Evolutionary conservation across 2,113 vertebrate species (phyloP).

Genomic region (Neogobius melanostomus): DNA sequence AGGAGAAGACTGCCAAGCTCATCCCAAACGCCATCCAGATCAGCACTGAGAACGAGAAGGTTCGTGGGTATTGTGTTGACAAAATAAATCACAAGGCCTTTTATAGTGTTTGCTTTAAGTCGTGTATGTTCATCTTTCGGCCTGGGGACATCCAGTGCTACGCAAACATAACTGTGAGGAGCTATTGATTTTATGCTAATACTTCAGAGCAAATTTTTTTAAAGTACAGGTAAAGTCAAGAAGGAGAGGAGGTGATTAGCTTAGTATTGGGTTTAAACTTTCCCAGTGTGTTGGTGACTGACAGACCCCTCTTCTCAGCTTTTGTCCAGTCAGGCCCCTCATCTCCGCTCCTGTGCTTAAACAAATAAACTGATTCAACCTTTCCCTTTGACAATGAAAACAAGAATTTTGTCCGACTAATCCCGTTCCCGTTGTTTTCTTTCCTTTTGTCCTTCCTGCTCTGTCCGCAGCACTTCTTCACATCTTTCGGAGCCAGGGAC

Average conservation of each 20-base stretch:
- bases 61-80: conserved; percentile 15
- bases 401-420: neutral
- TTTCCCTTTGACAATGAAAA: neutral
- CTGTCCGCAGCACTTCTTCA: conserved; percentile 85
- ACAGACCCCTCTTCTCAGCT: neutral
- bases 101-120: neutral
- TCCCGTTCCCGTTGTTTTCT: conserved; percentile 16
- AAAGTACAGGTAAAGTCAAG: neutral
- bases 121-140: too few relatives aligned
- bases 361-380: conserved; percentile 38
- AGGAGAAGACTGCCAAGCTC: conserved; percentile 91
- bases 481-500: conserved; percentile 89
- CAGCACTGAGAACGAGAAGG: conserved; percentile 87
- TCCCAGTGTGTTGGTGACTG: too few relatives aligned
- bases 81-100: neutral
- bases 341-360: neutral
- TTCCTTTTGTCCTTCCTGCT: neutral
- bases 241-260: neutral
- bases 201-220: neutral
- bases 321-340: neutral
- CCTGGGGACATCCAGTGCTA: neutral
- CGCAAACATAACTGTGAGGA: neutral
- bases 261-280: neutral
- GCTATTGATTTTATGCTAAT: neutral
- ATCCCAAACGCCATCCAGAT: conserved; percentile 93